Evolutionary conservation across 2,113 vertebrate species (phyloP).

Genomic region (Heterochromis multidens): DNA sequence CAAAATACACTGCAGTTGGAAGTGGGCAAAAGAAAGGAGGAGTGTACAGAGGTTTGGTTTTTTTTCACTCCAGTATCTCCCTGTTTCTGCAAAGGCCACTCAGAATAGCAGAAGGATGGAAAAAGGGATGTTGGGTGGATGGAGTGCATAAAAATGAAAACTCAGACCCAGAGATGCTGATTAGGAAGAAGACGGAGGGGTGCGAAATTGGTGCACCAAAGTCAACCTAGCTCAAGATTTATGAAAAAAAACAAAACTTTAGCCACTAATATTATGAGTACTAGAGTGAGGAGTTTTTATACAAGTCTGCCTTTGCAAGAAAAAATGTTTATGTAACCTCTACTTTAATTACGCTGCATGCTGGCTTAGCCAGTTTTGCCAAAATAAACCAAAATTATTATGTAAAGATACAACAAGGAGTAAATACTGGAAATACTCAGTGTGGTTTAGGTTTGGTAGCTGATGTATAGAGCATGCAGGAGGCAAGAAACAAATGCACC

Average conservation of each 20-base stretch:
- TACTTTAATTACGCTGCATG: no score
- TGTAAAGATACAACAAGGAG: neutral
- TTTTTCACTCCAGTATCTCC: neutral
- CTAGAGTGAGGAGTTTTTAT: no score
- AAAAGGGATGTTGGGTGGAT: neutral
- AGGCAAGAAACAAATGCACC: neutral
- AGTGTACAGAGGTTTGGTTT: neutral
- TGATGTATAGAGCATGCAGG: neutral
- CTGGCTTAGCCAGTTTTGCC: no score
- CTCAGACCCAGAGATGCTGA: neutral
- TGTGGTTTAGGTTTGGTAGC: neutral
- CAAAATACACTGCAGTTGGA: slow-evolving; percentile 33
- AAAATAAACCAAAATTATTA: neutral
- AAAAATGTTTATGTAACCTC: neutral
- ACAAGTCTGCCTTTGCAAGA: no score
- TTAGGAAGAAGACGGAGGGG: neutral
- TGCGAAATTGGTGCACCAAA: neutral
- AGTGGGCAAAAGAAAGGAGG: neutral
- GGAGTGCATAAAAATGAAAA: neutral
- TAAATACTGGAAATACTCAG: neutral
- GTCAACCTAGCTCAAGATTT: neutral
- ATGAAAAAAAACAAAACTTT: neutral
- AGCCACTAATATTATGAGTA: no score
- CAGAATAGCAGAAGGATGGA: slow-evolving; percentile 16
- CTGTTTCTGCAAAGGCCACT: slow-evolving; percentile 2